A percentile compares a stretch with the other conserved stretches of the same genome.
Conservation (phyloP, 1,140 invertebrate genomes). For the Papilio helenus region DNA sequence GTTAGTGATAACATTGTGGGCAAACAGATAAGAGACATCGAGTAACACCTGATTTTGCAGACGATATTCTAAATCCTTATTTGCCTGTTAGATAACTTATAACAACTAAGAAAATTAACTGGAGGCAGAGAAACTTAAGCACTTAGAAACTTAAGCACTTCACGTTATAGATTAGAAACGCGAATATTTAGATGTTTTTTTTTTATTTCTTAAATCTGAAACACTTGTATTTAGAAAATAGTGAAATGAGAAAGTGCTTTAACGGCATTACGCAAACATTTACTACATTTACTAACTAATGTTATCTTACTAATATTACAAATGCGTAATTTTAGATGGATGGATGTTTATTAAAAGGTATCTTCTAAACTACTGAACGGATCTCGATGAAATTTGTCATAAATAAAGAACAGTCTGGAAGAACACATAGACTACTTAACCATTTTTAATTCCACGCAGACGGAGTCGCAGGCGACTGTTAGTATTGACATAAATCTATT, state of each 20-base stretch:
- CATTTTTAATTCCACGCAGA: too few species aligned
- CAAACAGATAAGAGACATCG: conserved; percentile 50
- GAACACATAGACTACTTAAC: too few species aligned
- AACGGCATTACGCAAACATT: not conserved
- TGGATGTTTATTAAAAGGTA: too few species aligned
- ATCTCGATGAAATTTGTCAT: not conserved
- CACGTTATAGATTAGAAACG: not conserved
- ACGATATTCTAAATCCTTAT: conserved; percentile 40
- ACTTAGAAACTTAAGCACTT: not conserved
- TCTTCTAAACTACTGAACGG: too few species aligned
- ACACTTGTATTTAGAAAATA: not conserved
- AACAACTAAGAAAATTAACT: not conserved
- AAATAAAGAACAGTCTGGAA: too few species aligned
- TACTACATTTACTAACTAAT: not conserved
- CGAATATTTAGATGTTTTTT: too few species aligned
- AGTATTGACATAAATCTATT: too few species aligned
- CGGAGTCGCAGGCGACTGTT: too few species aligned
- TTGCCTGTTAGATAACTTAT: conserved; percentile 5
- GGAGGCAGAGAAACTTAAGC: not conserved
- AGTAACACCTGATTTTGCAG: conserved; percentile 49
- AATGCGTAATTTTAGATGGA: too few species aligned
- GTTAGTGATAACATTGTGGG: conserved; percentile 47
- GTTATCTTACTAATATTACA: not conserved
- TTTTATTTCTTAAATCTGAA: too few species aligned
- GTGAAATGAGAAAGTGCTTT: not conserved